phyloP scores from a whole-genome alignment of 2,797 vertebrate genomes.

The Oryzias dopingdopingensis region DNA sequence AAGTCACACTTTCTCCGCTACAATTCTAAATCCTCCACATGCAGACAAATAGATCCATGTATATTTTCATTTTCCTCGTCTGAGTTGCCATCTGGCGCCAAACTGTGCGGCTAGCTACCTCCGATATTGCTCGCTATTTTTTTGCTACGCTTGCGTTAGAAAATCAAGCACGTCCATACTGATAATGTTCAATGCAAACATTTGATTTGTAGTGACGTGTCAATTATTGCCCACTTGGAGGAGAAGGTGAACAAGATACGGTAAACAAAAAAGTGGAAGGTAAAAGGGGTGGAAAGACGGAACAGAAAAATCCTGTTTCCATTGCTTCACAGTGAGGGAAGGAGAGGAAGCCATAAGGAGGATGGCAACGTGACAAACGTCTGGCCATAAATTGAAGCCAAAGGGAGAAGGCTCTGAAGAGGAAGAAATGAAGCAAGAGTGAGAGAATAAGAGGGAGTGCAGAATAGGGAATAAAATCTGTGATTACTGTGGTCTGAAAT shows the following conservation, averaged over 20 bases:
- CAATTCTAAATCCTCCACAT: no score
- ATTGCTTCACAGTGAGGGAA: conserved; percentile 64
- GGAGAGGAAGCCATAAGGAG: conserved; percentile 62
- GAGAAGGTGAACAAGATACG: conserved; percentile 21
- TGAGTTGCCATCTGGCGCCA: no score
- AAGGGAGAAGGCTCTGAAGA: conserved; percentile 46
- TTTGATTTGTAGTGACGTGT: conserved; percentile 15
- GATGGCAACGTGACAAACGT: conserved; percentile 71
- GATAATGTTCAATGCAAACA: neutral
- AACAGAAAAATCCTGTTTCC: conserved; percentile 60
- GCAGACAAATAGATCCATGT: no score
- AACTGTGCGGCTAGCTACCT: no score
- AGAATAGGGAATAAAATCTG: conserved; percentile 68
- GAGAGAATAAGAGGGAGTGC: conserved; percentile 15
- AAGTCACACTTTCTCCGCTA: no score
- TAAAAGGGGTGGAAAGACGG: conserved; percentile 43
- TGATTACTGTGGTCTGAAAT: conserved; percentile 67
- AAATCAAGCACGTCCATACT: neutral
- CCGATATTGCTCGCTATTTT: no score
- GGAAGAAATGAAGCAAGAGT: conserved; percentile 26
- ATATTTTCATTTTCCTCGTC: no score
- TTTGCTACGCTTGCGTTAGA: no score
- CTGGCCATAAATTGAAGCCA: conserved; percentile 64
- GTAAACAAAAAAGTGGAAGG: conserved; percentile 15
- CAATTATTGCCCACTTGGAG: conserved; percentile 15